A percentile compares a stretch with the other conserved stretches of the same genome.
phyloP scores from a whole-genome alignment of 1,140 invertebrate genomes.

The Ips typographus region DNA sequence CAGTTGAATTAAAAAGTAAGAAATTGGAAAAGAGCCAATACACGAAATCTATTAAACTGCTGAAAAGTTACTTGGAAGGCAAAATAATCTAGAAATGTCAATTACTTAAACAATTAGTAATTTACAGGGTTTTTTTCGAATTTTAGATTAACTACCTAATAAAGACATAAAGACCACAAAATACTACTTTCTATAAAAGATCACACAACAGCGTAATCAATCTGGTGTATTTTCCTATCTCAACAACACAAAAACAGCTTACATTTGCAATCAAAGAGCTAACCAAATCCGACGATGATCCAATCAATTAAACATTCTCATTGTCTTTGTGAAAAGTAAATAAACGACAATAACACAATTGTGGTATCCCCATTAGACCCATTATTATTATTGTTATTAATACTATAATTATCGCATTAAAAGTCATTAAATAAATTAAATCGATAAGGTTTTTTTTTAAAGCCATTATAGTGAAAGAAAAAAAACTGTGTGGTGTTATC shows the following conservation, averaged over 20 bases:
- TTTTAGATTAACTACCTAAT: too few species aligned
- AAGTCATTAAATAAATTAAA: constrained; percentile 5
- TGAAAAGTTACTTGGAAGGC: too few species aligned
- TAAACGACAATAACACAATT: constrained; percentile 6
- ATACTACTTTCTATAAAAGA: too few species aligned
- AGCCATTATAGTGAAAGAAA: not conserved
- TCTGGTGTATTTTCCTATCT: not conserved
- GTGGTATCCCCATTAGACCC: constrained; percentile 7
- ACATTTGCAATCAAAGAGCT: not conserved
- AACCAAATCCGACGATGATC: constrained; percentile 1
- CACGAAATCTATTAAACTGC: too few species aligned
- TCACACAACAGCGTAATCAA: too few species aligned
- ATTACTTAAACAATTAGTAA: too few species aligned
- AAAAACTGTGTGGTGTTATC: not conserved
- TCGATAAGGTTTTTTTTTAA: not conserved
- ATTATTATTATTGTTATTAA: constrained; percentile 12
- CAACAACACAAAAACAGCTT: not conserved
- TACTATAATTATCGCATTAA: constrained; percentile 16
- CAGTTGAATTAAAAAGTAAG: too few species aligned
- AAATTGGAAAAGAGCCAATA: too few species aligned
- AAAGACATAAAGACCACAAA: too few species aligned
- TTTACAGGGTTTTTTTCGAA: too few species aligned
- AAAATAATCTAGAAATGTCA: too few species aligned
- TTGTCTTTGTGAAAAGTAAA: constrained; percentile 4
- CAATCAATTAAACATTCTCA: constrained; percentile 5